These are phyloP conservation scores for Rostratula benghalensis DNA, from an alignment of 2,113 vertebrate species.

Conservation along the genomic window DNA sequence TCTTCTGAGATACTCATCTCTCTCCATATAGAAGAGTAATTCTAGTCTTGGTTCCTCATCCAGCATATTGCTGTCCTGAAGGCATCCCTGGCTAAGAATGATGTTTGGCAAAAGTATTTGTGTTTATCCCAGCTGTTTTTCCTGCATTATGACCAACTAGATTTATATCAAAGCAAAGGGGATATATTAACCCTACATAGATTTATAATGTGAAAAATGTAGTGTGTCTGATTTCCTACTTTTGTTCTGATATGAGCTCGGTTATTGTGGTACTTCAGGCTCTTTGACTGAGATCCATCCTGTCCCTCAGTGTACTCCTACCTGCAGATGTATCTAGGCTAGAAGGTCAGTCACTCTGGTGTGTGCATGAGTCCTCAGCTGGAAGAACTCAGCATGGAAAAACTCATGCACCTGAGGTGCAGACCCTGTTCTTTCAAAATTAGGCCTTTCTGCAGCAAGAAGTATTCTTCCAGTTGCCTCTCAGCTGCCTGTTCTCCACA, in stretches of 20 bases:
- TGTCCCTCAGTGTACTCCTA: neutral
- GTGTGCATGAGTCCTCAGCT: neutral
- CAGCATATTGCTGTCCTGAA: neutral
- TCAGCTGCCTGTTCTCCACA: neutral
- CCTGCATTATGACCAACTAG: neutral
- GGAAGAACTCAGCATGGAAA: neutral
- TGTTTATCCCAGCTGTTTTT: neutral
- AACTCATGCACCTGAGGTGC: neutral
- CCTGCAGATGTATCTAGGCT: neutral
- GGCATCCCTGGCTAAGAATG: neutral
- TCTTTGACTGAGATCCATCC: neutral
- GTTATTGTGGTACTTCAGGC: neutral
- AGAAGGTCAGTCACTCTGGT: neutral
- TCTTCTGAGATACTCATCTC: neutral
- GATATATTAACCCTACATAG: neutral
- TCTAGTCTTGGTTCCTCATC: neutral
- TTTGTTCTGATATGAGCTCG: neutral
- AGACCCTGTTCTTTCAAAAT: neutral
- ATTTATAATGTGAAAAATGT: neutral
- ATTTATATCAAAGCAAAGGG: neutral
- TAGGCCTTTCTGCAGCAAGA: neutral
- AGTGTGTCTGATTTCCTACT: neutral
- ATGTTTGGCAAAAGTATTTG: neutral
- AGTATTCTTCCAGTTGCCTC: neutral
- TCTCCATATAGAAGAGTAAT: neutral